Base-by-base conservation (phyloP, 2,888 invertebrate genomes). In the Amiota communis region DNA sequence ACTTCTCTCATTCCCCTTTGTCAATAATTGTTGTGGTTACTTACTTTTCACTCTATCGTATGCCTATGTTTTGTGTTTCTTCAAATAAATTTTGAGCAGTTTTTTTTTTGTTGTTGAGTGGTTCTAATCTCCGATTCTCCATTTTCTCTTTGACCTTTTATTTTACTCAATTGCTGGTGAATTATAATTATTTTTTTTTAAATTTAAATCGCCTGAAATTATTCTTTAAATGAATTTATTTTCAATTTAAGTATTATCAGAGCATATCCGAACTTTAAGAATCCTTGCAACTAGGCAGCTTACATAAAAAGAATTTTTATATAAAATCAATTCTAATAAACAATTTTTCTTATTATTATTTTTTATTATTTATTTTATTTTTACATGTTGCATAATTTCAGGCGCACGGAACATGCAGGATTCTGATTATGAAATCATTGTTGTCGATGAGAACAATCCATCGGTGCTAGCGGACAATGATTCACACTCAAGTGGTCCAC, bases 391-490 rank as follows among this genome's bases (percentile, higher is more conserved):
- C 65, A 67, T 20, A 67, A 15, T 75, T 77, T 71, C 82, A 90
- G 90, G 89, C 74, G 85, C 87, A 12, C 88, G 90, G 63, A 91
- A 88, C 82, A 91, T 88, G 81, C 95, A 95, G 87, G 96, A 96
- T 87, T 94, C 94, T 75, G 96, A 96, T 87, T 96, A 96, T 88
- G 96, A 96, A 87, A 96, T 96, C 83, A 96, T 96, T 87, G 95
- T 96, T 77, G 95, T 96, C 84, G 96, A 96, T 87, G 96, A 96
- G 88, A 95, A 94, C 88, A 96, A 96, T 91, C 95, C 96, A 0
- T 94, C 95, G 13, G 93, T 93, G 76, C 91, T 96, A 80, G 94
- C 94, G 69, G 96, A 96, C 85, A 93, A 95, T 87, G 95, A 96
- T 86, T 93, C 95, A 17, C 92, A 93, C 79, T 93, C 93, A 17